Evolutionary conservation across 2,113 vertebrate genomes (phyloP).

Genomic region (Euleptes europaea): DNA sequence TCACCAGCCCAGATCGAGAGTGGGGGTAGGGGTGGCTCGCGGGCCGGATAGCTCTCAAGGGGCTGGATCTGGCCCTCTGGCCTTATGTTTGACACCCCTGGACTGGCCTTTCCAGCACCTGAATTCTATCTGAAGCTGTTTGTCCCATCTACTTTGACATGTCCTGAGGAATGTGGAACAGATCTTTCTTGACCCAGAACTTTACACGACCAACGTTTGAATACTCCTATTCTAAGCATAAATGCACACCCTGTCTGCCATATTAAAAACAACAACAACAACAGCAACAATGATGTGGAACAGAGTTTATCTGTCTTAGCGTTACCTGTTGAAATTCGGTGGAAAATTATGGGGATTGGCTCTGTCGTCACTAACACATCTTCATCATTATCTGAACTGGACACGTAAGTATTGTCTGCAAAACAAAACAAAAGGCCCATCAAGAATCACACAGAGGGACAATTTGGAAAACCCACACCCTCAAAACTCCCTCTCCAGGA

Average conservation of each 20-base stretch:
- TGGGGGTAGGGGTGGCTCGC: too few species aligned
- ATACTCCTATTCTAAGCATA: not conserved
- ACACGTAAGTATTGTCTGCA: constrained; percentile 89
- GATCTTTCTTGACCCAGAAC: not conserved
- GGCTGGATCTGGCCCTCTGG: too few species aligned
- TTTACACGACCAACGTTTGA: not conserved
- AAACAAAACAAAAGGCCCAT: constrained; percentile 28
- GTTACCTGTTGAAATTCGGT: constrained; percentile 89
- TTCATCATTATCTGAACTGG: constrained; percentile 90
- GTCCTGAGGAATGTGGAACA: not conserved
- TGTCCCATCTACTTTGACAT: not conserved
- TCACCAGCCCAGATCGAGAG: too few species aligned
- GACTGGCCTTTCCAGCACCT: not conserved
- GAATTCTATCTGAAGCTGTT: not conserved
- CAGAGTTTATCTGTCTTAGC: not conserved
- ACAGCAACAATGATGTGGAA: too few species aligned
- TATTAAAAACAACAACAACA: constrained; percentile 19
- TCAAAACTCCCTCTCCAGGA: too few species aligned
- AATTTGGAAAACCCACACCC: too few species aligned
- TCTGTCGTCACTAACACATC: constrained; percentile 91
- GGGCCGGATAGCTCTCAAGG: too few species aligned
- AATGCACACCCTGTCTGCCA: not conserved
- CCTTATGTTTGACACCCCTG: too few species aligned
- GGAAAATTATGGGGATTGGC: constrained; percentile 89
- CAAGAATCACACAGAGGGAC: too few species aligned